Percentiles rank a stretch among this genome's conserved stretches.
Conservation (phyloP, 2,888 invertebrate genomes). For the Lithophane ornitopus region DNA sequence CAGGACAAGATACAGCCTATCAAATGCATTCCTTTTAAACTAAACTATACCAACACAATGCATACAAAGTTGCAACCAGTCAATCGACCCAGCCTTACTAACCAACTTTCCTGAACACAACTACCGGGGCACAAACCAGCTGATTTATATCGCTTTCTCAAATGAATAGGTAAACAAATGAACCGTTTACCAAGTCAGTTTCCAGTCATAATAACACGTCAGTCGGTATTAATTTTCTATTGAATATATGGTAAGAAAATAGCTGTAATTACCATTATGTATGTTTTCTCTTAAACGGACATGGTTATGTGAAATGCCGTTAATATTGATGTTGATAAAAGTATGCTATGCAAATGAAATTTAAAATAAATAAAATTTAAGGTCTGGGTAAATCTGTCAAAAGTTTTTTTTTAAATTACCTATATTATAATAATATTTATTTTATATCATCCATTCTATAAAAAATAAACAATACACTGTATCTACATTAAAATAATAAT, state of each 20-base stretch:
- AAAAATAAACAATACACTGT: too few relatives aligned
- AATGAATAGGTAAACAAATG: conserved; percentile 51
- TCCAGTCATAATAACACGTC: conserved; percentile 54
- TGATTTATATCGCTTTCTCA: conserved; percentile 55
- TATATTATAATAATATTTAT: too few relatives aligned
- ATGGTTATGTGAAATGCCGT: conserved; percentile 5
- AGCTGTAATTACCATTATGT: conserved; percentile 39
- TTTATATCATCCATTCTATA: too few relatives aligned
- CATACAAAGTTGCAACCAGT: neutral
- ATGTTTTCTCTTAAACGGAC: conserved; percentile 50
- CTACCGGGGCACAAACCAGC: conserved; percentile 20
- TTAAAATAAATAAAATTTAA: neutral
- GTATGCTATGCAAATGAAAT: conserved; percentile 7
- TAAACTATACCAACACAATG: neutral
- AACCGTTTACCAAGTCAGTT: conserved; percentile 47
- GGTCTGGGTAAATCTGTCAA: neutral
- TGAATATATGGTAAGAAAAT: conserved; percentile 48
- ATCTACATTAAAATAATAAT: too few relatives aligned
- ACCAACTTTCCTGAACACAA: conserved; percentile 34
- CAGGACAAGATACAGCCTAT: neutral
- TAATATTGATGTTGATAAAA: conserved; percentile 14
- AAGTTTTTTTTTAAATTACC: too few relatives aligned
- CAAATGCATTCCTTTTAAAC: neutral
- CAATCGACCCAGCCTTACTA: neutral
- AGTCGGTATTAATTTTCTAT: conserved; percentile 34